These are phyloP conservation scores for Metopolophium dirhodum DNA, from an alignment of 1,140 invertebrate genomes.

Conservation along the genomic window DNA sequence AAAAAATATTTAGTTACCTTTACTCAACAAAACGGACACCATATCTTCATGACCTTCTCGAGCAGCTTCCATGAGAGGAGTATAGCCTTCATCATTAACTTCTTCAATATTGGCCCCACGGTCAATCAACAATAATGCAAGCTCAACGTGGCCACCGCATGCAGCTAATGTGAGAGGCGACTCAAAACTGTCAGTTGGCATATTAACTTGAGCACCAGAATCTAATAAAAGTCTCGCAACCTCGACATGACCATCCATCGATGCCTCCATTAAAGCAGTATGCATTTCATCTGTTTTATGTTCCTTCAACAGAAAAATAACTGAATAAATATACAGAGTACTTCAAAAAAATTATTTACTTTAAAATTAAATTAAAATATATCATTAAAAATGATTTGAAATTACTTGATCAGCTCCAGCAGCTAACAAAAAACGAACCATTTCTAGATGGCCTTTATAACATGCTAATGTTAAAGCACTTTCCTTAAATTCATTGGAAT, in stretches of 20 bases:
- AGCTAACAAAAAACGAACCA: constrained; percentile 94
- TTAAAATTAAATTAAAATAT: neutral
- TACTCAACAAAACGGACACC: constrained; percentile 90
- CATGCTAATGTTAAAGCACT: constrained; percentile 94
- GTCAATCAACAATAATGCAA: constrained; percentile 93
- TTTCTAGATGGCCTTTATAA: constrained; percentile 97
- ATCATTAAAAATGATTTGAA: constrained; percentile 13
- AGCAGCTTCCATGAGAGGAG: constrained; percentile 98
- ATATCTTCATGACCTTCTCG: constrained; percentile 98
- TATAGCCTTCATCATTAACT: constrained; percentile 99
- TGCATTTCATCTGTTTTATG: constrained; percentile 99
- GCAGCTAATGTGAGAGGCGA: constrained; percentile 97
- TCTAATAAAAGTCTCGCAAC: constrained; percentile 87
- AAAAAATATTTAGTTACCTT: constrained; percentile 68
- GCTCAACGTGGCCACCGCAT: constrained; percentile 96
- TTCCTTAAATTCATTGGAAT: constrained; percentile 98
- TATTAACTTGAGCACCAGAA: constrained; percentile 98
- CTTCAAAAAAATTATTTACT: neutral
- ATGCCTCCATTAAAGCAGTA: constrained; percentile 98
- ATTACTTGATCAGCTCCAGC: constrained; percentile 86
- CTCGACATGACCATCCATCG: constrained; percentile 99
- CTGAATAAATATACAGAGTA: neutral
- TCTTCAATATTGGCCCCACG: constrained; percentile 98
- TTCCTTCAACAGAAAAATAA: constrained; percentile 67
- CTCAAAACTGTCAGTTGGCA: constrained; percentile 99